Evolutionary conservation across 1,140 invertebrate genomes (phyloP).

Genomic region (Parasteatoda tepidariorum): DNA sequence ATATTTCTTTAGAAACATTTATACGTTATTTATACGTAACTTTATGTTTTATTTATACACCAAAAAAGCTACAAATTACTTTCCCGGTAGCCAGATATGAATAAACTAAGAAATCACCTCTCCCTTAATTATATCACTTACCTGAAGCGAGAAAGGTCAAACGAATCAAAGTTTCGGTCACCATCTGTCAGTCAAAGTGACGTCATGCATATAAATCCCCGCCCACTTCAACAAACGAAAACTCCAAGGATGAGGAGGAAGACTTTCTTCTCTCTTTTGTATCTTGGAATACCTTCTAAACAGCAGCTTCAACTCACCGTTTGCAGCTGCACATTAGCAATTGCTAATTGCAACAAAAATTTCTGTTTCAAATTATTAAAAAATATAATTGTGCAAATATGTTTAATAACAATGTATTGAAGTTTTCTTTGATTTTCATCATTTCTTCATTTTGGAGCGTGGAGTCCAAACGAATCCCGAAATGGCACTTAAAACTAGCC

Average conservation of each 20-base stretch:
- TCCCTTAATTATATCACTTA: background rate
- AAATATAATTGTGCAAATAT: no score
- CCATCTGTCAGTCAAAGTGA: conserved; percentile 29
- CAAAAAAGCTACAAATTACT: no score
- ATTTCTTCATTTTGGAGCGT: background rate
- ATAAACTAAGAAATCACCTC: no score
- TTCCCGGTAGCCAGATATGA: no score
- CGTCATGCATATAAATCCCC: conserved; percentile 2
- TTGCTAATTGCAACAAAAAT: background rate
- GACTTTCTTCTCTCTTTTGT: background rate
- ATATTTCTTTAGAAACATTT: no score
- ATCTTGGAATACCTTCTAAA: background rate
- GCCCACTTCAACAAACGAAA: conserved; percentile 13
- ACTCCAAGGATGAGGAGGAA: background rate
- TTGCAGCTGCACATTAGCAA: background rate
- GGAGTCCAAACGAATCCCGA: conserved; percentile 64
- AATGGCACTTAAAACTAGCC: conserved; percentile 68
- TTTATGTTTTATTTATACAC: no score
- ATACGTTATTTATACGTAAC: no score
- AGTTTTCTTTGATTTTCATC: background rate
- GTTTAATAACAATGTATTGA: background rate
- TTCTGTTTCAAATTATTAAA: background rate
- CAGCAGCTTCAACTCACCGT: no score
- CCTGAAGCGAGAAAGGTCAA: conserved; percentile 14
- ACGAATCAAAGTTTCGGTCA: conserved; percentile 8